A percentile compares a stretch with the other conserved stretches of the same genome.
Conservation (phyloP, 2,888 invertebrate species). For the Yponomeuta evonymella region DNA sequence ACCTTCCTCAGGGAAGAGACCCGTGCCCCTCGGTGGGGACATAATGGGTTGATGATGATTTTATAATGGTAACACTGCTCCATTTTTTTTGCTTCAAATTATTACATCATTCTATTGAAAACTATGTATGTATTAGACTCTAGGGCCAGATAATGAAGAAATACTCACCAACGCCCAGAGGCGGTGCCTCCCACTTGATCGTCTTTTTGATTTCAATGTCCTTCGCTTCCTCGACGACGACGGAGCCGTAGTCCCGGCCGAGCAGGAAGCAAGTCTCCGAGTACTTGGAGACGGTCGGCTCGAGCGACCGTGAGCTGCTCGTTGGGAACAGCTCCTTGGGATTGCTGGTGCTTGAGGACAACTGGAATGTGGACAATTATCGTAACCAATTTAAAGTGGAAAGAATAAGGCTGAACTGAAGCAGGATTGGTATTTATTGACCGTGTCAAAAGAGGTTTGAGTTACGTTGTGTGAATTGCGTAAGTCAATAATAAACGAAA, state of each 20-base stretch:
- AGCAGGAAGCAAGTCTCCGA: constrained; percentile 86
- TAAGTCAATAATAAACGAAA: neutral
- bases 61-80: too few relatives aligned
- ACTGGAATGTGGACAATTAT: constrained; percentile 32
- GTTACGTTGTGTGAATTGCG: too few relatives aligned
- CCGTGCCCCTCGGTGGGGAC: too few relatives aligned
- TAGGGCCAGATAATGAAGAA: neutral
- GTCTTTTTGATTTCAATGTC: constrained; percentile 79
- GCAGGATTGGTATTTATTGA: too few relatives aligned
- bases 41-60: too few relatives aligned
- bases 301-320: constrained; percentile 84
- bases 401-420: too few relatives aligned
- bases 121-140: too few relatives aligned
- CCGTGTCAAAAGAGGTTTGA: too few relatives aligned
- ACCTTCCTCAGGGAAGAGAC: too few relatives aligned
- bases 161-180: constrained; percentile 78
- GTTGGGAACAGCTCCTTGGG: constrained; percentile 90
- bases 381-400: too few relatives aligned
- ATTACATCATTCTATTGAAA: too few relatives aligned
- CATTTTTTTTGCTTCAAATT: too few relatives aligned
- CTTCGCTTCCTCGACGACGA: constrained; percentile 86
- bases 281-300: constrained; percentile 88
- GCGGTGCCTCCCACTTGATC: constrained; percentile 87
- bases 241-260: constrained; percentile 90
- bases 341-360: constrained; percentile 78